Conservation (phyloP, 92 coral and sea anemone genomes). For the Pocillopora grandis region DNA sequence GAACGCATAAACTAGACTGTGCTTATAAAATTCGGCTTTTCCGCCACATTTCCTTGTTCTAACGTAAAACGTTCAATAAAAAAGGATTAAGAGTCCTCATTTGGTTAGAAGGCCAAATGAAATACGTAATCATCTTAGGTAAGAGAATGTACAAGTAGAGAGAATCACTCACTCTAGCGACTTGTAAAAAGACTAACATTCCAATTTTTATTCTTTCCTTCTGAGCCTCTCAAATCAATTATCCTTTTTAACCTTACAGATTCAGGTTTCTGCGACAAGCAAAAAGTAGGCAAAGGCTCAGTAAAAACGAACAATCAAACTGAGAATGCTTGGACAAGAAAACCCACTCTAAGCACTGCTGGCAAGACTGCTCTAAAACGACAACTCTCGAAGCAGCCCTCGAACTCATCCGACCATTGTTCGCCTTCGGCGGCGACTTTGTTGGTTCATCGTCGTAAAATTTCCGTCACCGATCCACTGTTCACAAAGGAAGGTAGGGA, state of each 20-base stretch:
- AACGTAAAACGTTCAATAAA: too few species aligned
- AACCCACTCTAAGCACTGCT: not conserved
- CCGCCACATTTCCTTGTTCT: too few species aligned
- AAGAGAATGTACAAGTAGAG: too few species aligned
- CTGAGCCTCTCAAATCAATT: not conserved
- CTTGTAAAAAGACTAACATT: too few species aligned
- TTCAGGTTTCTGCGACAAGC: not conserved
- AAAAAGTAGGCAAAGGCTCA: not conserved
- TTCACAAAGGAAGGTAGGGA: constrained; percentile 8
- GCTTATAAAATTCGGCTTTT: too few species aligned
- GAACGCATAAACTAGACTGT: too few species aligned
- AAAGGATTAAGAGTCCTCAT: too few species aligned
- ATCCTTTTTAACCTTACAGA: not conserved
- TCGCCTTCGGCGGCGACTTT: constrained; percentile 25
- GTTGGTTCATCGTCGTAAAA: constrained; percentile 37
- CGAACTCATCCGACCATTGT: constrained; percentile 31
- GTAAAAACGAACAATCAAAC: not conserved
- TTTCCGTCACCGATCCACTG: constrained; percentile 44
- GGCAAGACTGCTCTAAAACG: constrained; percentile 1
- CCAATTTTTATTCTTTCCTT: not conserved
- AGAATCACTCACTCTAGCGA: too few species aligned
- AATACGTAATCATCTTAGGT: too few species aligned
- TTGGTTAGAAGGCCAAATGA: too few species aligned
- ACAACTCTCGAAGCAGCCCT: constrained; percentile 23
- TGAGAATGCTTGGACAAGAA: constrained; percentile 21